Conservation (phyloP, 1,140 invertebrate genomes). For the Cydia strobilella region DNA sequence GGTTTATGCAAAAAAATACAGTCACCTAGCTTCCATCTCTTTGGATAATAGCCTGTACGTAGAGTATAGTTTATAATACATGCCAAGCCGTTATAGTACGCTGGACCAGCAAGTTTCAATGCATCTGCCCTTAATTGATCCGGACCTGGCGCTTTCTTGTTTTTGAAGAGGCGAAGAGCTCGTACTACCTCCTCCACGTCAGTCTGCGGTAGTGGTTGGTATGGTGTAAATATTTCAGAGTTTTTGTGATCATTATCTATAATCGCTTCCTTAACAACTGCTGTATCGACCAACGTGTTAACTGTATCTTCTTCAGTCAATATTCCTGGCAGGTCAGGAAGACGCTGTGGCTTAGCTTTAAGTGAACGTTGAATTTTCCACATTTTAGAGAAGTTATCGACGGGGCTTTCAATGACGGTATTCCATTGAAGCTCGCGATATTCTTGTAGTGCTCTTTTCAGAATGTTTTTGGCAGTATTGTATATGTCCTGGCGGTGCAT, state of each 20-base stretch:
- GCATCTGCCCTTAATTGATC: conserved; percentile 30
- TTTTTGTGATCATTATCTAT: background rate
- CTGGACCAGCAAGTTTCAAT: conserved; percentile 29
- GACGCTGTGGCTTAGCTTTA: too few species aligned
- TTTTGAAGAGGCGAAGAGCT: conserved; percentile 32
- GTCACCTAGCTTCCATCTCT: conserved; percentile 32
- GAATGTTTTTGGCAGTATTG: background rate
- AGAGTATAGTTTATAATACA: conserved; percentile 16
- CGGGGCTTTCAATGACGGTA: too few species aligned
- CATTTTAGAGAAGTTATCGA: too few species aligned
- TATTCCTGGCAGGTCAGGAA: background rate
- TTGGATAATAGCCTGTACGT: conserved; percentile 28
- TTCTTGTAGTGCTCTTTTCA: background rate
- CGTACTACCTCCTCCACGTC: background rate
- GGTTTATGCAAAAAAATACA: conserved; percentile 34
- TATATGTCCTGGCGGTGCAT: background rate
- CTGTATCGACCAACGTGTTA: conserved; percentile 22
- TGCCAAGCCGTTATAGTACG: background rate
- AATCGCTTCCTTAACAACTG: conserved; percentile 29
- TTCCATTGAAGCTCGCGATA: too few species aligned
- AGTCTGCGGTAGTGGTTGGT: conserved; percentile 14
- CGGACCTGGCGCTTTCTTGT: conserved; percentile 33
- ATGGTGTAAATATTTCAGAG: conserved; percentile 9
- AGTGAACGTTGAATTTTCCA: too few species aligned
- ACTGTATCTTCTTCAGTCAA: conserved; percentile 25